phyloP scores from a whole-genome alignment of 2,113 vertebrate genomes.

The Amphiprion ocellaris region DNA sequence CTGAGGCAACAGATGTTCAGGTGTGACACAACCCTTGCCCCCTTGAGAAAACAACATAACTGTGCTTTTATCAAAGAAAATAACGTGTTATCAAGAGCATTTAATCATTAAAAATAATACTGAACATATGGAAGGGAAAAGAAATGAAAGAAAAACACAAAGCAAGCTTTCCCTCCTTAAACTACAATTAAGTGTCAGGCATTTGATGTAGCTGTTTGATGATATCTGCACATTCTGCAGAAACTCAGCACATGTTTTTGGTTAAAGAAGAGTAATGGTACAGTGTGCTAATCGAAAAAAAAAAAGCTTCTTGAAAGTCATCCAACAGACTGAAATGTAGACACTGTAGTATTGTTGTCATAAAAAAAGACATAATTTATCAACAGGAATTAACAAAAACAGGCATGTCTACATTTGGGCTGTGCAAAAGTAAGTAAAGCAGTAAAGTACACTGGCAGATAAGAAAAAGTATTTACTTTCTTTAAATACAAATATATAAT shows the following conservation, averaged over 20 bases:
- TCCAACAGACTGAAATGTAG: slow-evolving; percentile 36
- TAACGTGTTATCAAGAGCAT: slow-evolving; percentile 15
- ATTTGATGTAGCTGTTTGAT: slow-evolving; percentile 9
- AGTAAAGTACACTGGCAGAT: slow-evolving; percentile 44
- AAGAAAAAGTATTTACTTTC: slow-evolving; percentile 48
- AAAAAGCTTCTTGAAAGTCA: slow-evolving; percentile 16
- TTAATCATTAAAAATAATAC: slow-evolving; percentile 9
- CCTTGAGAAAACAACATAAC: slow-evolving; percentile 29
- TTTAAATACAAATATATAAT: slow-evolving; percentile 94
- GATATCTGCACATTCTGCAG: slow-evolving; percentile 13
- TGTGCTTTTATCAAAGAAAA: slow-evolving; percentile 26
- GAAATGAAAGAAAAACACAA: background rate
- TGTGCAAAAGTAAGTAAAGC: slow-evolving; percentile 55
- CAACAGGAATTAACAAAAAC: slow-evolving; percentile 29
- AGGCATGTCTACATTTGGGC: slow-evolving; percentile 11
- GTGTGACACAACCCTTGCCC: slow-evolving; percentile 51
- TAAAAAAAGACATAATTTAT: slow-evolving; percentile 30
- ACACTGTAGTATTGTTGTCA: slow-evolving; percentile 52
- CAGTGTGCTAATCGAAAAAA: background rate
- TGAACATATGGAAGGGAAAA: slow-evolving; percentile 14
- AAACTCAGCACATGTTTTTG: slow-evolving; percentile 4
- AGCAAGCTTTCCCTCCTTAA: background rate
- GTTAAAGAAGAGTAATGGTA: slow-evolving; percentile 5
- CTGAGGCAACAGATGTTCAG: slow-evolving; percentile 72
- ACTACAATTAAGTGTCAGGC: slow-evolving; percentile 6